These are phyloP conservation scores for Parnassius smintheus DNA, from an alignment of 2,888 invertebrate genomes.

Conservation along the genomic window DNA sequence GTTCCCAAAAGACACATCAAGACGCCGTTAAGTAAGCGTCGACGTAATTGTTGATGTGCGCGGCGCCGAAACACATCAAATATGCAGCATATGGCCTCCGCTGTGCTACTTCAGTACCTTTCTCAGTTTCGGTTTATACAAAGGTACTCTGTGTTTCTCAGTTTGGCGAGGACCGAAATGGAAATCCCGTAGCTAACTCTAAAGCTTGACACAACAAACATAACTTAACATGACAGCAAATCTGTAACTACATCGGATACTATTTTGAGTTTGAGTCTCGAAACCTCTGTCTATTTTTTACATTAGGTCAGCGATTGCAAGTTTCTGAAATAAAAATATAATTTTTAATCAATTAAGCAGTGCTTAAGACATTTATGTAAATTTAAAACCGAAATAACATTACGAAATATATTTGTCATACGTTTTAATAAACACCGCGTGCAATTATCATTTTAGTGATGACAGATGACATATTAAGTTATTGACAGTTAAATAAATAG, in stretches of 20 bases:
- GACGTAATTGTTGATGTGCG: conserved; percentile 57
- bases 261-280: not conserved
- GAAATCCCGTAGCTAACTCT: conserved; percentile 45
- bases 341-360: too few relatives aligned
- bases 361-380: too few relatives aligned
- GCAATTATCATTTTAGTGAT: too few relatives aligned
- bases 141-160: conserved; percentile 9
- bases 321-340: too few relatives aligned
- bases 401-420: too few relatives aligned
- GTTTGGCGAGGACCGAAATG: conserved; percentile 47
- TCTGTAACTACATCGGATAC: conserved; percentile 12
- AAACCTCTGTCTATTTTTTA: not conserved
- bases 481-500: too few relatives aligned
- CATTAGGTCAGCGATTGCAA: too few relatives aligned
- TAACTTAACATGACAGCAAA: conserved; percentile 10
- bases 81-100: conserved; percentile 57
- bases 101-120: conserved; percentile 9
- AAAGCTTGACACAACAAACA: conserved; percentile 41
- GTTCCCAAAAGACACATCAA: conserved; percentile 36
- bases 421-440: too few relatives aligned
- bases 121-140: conserved; percentile 27
- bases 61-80: conserved; percentile 58
- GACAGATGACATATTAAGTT: too few relatives aligned
- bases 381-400: too few relatives aligned
- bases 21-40: conserved; percentile 55